Conservation (phyloP, 2,888 invertebrate species). For the Oscheius sp. region DNA sequence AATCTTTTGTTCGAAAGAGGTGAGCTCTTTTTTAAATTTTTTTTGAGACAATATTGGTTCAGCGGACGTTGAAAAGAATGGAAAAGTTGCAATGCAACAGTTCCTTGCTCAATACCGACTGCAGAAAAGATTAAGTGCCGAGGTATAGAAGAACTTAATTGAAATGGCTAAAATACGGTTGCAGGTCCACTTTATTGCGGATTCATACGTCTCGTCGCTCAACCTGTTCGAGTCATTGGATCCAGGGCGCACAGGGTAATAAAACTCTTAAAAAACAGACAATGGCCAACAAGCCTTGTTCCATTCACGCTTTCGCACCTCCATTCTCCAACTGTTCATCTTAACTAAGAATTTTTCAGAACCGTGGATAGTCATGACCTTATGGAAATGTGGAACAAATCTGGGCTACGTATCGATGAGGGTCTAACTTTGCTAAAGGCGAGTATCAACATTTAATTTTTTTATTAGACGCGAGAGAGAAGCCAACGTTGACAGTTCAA, state of each 20-base stretch:
- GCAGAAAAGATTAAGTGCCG: constrained; percentile 52
- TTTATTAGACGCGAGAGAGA: not conserved
- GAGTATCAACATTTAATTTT: constrained; percentile 4
- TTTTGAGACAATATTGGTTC: no score
- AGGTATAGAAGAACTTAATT: constrained; percentile 36
- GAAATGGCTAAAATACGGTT: not conserved
- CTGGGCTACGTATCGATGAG: constrained; percentile 55
- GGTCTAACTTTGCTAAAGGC: constrained; percentile 50
- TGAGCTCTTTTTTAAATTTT: not conserved
- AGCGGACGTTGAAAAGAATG: constrained; percentile 34
- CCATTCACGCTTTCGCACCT: no score
- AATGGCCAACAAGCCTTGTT: constrained; percentile 2
- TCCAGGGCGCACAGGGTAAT: constrained; percentile 48
- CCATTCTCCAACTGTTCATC: not conserved
- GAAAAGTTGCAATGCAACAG: constrained; percentile 45
- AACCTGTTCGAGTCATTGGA: constrained; percentile 56
- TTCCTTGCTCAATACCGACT: constrained; percentile 46
- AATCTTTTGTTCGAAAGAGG: constrained; percentile 51
- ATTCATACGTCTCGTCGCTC: constrained; percentile 51
- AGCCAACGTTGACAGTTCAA: not conserved
- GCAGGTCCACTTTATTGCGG: constrained; percentile 57
- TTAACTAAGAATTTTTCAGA: constrained; percentile 35
- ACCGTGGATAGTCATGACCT: constrained; percentile 53
- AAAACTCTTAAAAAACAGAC: constrained; percentile 24
- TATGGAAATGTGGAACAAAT: constrained; percentile 54